Base-by-base conservation (phyloP, 1,140 invertebrate species). In the Diachasmimorpha longicaudata region DNA sequence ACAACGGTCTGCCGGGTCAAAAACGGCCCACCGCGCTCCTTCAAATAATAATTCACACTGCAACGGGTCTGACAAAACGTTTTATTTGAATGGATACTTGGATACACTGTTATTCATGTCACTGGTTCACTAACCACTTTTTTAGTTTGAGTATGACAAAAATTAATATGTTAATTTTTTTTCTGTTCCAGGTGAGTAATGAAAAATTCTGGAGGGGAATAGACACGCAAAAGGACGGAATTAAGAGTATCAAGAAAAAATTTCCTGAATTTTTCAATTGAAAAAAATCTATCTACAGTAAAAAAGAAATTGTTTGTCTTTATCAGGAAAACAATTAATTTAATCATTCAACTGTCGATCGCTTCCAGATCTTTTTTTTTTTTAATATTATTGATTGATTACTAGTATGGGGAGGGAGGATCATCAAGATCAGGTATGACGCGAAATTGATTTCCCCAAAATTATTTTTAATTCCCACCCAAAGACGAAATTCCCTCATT, bases 21-120 rank as follows among this genome's bases (percentile, higher is more conserved):
- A 58, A 39, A 66, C 55, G 10, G 11, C 14, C 36, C 21, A 14
- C 36, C 63, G 21, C 8, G 16, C n/a, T 39, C 63, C 4, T 23
- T 71, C 9, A 48, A n/a, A 46, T 71, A 67, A 73, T 67, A 73
- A 73, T 73, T 73, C 58, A 73, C 37, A 21, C 13, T 23, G 58
- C 14, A 14, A 25, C 23, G 58, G 44, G 16, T 16, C n/a, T 23
- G 70, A 72, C 70, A 72, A 58, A 72, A 44, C 70, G 70, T 52
- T 70, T 72, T 72, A 52, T 72, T 72, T 72, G 46, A 36, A 70
- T 23, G 21, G 69, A 52, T 46, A 70, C 69, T 70, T 23, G 21
- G 69, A 52, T 46, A 70, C 69, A 48, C 42, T 42, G 48, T 42
- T 46, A 42, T 42, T 42, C 39, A 42, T 42, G 9, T 42, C 39